Conservation (phyloP, 2,888 invertebrate genomes). For the Mystacides longicornis region DNA sequence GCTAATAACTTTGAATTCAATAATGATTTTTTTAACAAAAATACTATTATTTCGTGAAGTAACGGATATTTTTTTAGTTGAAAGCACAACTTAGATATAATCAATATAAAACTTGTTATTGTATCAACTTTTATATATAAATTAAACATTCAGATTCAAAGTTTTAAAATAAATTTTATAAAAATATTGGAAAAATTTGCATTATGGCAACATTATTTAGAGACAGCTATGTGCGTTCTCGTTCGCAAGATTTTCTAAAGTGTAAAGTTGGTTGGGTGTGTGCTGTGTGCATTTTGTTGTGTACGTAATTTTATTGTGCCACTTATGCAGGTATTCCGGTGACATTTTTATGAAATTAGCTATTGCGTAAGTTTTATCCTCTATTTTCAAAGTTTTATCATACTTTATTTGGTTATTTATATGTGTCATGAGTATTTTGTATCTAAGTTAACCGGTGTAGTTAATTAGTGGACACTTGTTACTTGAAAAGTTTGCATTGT, state of each 20-base stretch:
- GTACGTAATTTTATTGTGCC: conserved; percentile 44
- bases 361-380: conserved; percentile 15
- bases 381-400: neutral
- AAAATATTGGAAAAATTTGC: neutral
- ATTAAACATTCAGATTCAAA: too few relatives aligned
- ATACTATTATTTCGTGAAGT: too few relatives aligned
- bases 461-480: conserved; percentile 24
- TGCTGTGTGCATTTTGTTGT: conserved; percentile 50
- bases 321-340: conserved; percentile 52
- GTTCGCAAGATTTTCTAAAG: conserved; percentile 45
- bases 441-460: conserved; percentile 16
- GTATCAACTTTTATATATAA: too few relatives aligned
- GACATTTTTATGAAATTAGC: conserved; percentile 35
- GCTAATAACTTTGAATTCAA: too few relatives aligned
- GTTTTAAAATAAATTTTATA: too few relatives aligned
- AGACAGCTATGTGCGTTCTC: conserved; percentile 24
- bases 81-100: too few relatives aligned
- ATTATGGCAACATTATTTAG: neutral
- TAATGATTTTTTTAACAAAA: too few relatives aligned
- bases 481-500: conserved; percentile 17
- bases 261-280: conserved; percentile 42
- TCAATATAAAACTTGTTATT: too few relatives aligned
- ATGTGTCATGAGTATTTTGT: neutral
- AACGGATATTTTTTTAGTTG: too few relatives aligned
- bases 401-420: neutral